Evolutionary conservation across 2,888 invertebrate genomes (phyloP).

Genomic region (Ctena decussata): DNA sequence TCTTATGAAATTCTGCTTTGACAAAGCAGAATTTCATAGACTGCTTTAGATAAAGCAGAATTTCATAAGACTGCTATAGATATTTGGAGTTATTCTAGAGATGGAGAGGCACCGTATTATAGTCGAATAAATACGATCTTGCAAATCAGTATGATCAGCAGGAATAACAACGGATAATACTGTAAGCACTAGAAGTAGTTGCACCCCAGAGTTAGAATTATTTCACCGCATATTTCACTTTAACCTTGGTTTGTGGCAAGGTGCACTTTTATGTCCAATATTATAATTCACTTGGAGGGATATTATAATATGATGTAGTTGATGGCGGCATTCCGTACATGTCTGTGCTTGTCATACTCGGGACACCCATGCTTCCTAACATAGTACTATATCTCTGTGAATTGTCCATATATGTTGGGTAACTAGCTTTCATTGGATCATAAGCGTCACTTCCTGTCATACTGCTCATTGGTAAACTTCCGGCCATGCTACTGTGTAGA

Average conservation of each 20-base stretch:
- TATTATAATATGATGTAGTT: conserved; percentile 52
- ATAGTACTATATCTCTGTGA: conserved; percentile 49
- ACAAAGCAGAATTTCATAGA: too few relatives aligned
- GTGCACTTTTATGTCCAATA: not conserved
- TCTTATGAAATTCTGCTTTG: too few relatives aligned
- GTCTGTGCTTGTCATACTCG: conserved; percentile 54
- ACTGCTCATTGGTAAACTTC: conserved; percentile 15
- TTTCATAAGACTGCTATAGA: too few relatives aligned
- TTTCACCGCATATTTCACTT: too few relatives aligned
- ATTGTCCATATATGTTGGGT: conserved; percentile 64
- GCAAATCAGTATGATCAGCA: too few relatives aligned
- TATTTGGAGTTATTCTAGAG: too few relatives aligned
- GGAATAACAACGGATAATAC: too few relatives aligned
- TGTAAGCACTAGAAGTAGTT: too few relatives aligned
- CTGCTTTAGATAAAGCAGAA: too few relatives aligned
- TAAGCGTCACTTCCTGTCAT: conserved; percentile 53
- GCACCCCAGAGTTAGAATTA: too few relatives aligned
- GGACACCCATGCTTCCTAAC: conserved; percentile 39
- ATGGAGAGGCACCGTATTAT: too few relatives aligned
- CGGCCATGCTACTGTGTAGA: not conserved
- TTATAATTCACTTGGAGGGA: conserved; percentile 63
- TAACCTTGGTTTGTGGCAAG: not conserved
- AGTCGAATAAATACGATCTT: too few relatives aligned
- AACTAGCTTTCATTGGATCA: conserved; percentile 62
- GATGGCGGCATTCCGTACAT: conserved; percentile 52